phyloP scores from a whole-genome alignment of 2,888 invertebrate species.

The Ptychoptera albimana region DNA sequence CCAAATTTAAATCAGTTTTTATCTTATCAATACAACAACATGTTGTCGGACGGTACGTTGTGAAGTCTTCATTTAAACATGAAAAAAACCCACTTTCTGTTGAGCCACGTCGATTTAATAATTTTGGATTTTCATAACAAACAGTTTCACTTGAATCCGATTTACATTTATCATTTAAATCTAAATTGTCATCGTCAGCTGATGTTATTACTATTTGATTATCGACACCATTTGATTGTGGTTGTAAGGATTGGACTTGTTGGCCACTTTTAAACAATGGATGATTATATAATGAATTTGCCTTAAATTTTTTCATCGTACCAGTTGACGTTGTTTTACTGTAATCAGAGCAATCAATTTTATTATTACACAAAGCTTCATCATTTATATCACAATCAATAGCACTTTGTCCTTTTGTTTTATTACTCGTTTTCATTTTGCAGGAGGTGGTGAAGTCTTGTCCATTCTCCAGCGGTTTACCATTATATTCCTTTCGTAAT shows the following conservation, averaged over 20 bases:
- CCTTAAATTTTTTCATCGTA: slow-evolving; percentile 32
- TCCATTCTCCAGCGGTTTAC: too few relatives aligned
- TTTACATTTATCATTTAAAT: slow-evolving; percentile 2
- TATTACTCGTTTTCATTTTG: not conserved
- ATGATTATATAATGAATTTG: slow-evolving; percentile 41
- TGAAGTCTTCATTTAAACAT: slow-evolving; percentile 64
- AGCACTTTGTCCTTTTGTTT: slow-evolving; percentile 22
- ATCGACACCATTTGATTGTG: slow-evolving; percentile 6
- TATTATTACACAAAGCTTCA: slow-evolving; percentile 8
- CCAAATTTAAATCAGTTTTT: slow-evolving; percentile 23
- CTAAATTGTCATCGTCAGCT: not conserved
- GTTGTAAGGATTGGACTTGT: slow-evolving; percentile 2
- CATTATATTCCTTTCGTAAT: slow-evolving; percentile 20
- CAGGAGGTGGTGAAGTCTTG: not conserved
- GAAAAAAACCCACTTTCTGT: slow-evolving; percentile 85
- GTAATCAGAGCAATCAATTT: slow-evolving; percentile 7
- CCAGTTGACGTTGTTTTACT: slow-evolving; percentile 7
- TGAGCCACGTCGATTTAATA: slow-evolving; percentile 59
- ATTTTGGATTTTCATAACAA: slow-evolving; percentile 18
- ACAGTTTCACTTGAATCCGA: slow-evolving; percentile 3
- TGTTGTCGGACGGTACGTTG: slow-evolving; percentile 22
- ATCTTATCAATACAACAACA: slow-evolving; percentile 23
- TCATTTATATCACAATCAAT: slow-evolving; percentile 25
- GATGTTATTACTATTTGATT: slow-evolving; percentile 1
- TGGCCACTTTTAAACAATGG: slow-evolving; percentile 32